Evolutionary conservation across 2,797 vertebrate species (phyloP).

Genomic region (Columba guinea): DNA sequence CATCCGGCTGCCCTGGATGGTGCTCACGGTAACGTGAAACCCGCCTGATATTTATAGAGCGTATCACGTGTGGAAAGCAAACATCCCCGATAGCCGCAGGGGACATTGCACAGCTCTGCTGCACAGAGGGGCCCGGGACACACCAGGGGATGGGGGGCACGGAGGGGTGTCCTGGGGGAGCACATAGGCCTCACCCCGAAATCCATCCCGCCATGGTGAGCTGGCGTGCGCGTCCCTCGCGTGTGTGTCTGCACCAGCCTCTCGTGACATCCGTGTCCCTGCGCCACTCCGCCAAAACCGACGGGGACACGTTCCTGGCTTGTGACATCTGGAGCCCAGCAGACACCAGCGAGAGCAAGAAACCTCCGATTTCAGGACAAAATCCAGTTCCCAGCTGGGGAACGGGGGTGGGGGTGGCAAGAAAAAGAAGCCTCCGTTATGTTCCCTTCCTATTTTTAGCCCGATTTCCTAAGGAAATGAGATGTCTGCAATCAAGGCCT

Average conservation of each 20-base stretch:
- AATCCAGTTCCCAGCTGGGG: slow-evolving; percentile 24
- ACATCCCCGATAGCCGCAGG: neutral
- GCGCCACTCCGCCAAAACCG: neutral
- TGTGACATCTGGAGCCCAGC: slow-evolving; percentile 36
- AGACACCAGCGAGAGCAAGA: neutral
- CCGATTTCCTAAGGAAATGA: slow-evolving; percentile 40
- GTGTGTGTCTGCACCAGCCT: neutral
- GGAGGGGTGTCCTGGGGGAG: neutral
- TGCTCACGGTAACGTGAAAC: neutral
- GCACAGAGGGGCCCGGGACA: neutral
- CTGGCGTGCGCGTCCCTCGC: accelerated
- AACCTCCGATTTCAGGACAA: neutral
- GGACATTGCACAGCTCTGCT: neutral
- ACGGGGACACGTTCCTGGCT: neutral
- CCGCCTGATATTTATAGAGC: neutral
- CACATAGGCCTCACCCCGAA: neutral
- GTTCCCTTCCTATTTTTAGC: slow-evolving; percentile 61
- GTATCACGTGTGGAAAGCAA: neutral
- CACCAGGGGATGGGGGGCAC: neutral
- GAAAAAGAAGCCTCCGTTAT: neutral
- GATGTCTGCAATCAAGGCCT: slow-evolving; percentile 38
- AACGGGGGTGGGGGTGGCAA: neutral
- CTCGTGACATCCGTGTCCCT: accelerated
- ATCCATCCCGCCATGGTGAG: accelerated
- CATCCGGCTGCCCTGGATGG: accelerated